Percentiles rank a stretch among this genome's conserved stretches.
These are phyloP conservation scores for Alauda arvensis DNA, from an alignment of 2,797 vertebrate species.

Conservation along the genomic window DNA sequence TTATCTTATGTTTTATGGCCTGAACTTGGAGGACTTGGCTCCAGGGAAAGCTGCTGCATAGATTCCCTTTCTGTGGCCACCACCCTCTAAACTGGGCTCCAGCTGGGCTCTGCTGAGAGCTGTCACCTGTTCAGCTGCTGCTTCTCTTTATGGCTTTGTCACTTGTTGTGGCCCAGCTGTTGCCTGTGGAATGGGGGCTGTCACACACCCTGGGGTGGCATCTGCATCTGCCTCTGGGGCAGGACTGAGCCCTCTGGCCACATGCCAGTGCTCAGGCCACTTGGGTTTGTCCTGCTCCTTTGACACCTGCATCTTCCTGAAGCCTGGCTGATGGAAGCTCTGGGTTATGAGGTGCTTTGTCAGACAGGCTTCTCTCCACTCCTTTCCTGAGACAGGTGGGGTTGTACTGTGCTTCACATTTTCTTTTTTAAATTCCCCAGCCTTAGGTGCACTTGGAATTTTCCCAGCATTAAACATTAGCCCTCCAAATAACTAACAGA, in stretches of 20 bases:
- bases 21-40: not conserved
- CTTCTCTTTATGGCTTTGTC: not conserved
- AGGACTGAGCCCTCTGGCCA: not conserved
- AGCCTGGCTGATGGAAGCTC: not conserved
- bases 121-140: conserved; percentile 9
- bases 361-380: not conserved
- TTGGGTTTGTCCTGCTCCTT: not conserved
- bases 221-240: not conserved
- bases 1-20: not conserved
- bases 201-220: not conserved
- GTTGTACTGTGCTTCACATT: not conserved
- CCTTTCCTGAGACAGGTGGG: not conserved
- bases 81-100: not conserved
- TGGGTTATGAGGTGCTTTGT: not conserved
- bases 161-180: conserved; percentile 3
- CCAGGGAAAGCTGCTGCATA: not conserved
- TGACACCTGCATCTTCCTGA: not conserved
- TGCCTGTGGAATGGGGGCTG: not conserved
- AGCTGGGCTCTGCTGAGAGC: not conserved
- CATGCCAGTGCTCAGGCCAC: not conserved
- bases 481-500: not conserved
- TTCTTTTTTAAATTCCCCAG: not conserved
- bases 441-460: not conserved
- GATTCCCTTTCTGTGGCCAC: not conserved
- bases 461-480: not conserved